Percentiles rank a stretch among this genome's conserved stretches.
Conservation (phyloP, 2,797 vertebrate species). For the Hydrolagus colliei region DNA sequence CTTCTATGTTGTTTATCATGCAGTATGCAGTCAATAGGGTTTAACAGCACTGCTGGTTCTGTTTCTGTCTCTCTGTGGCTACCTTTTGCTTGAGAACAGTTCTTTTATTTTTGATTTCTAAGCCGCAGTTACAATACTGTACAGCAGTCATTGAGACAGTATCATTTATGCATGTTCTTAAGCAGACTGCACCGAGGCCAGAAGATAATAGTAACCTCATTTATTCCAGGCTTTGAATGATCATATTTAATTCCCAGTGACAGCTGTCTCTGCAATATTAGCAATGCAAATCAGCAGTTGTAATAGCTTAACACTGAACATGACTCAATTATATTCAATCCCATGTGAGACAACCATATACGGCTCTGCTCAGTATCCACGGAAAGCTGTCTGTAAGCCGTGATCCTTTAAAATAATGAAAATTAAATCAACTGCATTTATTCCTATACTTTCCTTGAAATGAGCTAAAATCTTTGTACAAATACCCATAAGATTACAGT, state of each 20-base stretch:
- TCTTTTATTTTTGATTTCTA: slow-evolving; percentile 55
- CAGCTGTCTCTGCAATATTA: slow-evolving; percentile 67
- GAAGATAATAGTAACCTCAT: slow-evolving; percentile 69
- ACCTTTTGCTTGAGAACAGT: slow-evolving; percentile 41
- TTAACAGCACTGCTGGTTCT: slow-evolving; percentile 41
- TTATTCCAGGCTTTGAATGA: slow-evolving; percentile 69
- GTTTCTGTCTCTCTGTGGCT: slow-evolving; percentile 41
- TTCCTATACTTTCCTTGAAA: slow-evolving; percentile 66
- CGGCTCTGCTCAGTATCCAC: slow-evolving; percentile 56
- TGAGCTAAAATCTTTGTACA: slow-evolving; percentile 57
- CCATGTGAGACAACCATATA: slow-evolving; percentile 50
- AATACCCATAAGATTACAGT: slow-evolving; percentile 25
- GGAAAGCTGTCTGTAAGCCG: slow-evolving; percentile 65
- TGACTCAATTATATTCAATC: slow-evolving; percentile 70
- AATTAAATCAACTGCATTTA: slow-evolving; percentile 63
- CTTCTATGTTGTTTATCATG: slow-evolving; percentile 29
- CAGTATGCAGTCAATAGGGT: slow-evolving; percentile 36
- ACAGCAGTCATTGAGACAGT: slow-evolving; percentile 60
- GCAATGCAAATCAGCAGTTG: slow-evolving; percentile 70
- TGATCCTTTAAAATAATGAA: slow-evolving; percentile 65
- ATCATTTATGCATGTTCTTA: slow-evolving; percentile 66
- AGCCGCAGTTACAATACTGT: slow-evolving; percentile 56
- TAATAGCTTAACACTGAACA: slow-evolving; percentile 68
- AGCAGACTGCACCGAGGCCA: slow-evolving; percentile 62
- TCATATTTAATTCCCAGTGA: slow-evolving; percentile 69